Evolutionary conservation across 2,113 vertebrate genomes (phyloP).

Genomic region (Phylloscopus trochilus): DNA sequence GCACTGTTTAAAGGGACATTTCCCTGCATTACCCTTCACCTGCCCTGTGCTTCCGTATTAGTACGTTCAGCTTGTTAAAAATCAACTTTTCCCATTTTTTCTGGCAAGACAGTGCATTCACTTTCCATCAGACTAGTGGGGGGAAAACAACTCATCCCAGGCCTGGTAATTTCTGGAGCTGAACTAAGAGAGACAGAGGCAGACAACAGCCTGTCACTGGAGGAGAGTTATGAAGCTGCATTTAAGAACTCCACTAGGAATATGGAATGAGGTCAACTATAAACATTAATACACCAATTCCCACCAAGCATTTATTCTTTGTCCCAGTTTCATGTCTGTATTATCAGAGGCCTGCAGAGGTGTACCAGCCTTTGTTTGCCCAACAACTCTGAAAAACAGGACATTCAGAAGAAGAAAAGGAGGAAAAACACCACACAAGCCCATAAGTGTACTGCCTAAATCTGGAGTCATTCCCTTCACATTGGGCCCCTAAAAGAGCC

Average conservation of each 20-base stretch:
- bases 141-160: background rate
- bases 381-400: background rate
- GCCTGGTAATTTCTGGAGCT: background rate
- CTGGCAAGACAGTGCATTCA: background rate
- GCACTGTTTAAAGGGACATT: background rate
- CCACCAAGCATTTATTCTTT: background rate
- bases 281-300: background rate
- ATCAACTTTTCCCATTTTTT: background rate
- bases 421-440: background rate
- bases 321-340: background rate
- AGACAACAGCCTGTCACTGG: background rate
- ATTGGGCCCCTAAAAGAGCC: accelerated
- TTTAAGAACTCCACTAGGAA: background rate
- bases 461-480: background rate
- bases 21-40: background rate
- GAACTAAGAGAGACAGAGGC: background rate
- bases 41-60: background rate
- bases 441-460: background rate
- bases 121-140: background rate
- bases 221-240: background rate
- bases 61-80: background rate
- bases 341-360: background rate
- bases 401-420: background rate
- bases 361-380: background rate
- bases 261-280: background rate